Evolutionary conservation across 2,113 vertebrate species (phyloP).

Genomic region (Rhabdornis inornatus): DNA sequence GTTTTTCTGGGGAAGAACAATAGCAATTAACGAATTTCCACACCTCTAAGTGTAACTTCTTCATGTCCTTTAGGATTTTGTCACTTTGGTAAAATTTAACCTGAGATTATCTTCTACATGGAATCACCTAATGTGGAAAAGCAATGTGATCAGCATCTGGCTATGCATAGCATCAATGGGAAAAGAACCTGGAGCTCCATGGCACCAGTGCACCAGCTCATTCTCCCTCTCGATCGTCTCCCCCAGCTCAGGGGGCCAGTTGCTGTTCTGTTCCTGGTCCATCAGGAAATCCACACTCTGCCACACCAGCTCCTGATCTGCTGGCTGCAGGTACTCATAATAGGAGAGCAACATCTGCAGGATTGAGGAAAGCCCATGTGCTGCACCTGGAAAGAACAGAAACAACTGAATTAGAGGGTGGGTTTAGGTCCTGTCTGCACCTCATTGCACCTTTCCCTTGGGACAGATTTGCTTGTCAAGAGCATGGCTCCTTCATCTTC

Average conservation of each 20-base stretch:
- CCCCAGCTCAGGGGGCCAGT: constrained; percentile 89
- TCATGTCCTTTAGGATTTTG: not conserved
- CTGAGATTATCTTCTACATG: not conserved
- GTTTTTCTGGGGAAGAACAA: not conserved
- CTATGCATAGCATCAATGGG: not conserved
- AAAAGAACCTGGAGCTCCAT: constrained; percentile 84
- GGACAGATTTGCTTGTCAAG: not conserved
- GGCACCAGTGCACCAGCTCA: constrained; percentile 90
- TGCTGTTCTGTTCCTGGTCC: constrained; percentile 90
- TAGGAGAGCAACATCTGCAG: constrained; percentile 90
- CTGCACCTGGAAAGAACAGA: constrained; percentile 74
- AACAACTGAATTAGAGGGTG: not conserved
- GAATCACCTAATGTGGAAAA: not conserved
- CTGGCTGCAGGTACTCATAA: constrained; percentile 81
- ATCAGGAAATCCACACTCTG: constrained; percentile 90
- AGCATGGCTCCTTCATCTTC: not conserved
- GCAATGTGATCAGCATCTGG: not conserved
- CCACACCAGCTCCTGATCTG: constrained; percentile 87
- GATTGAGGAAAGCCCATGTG: constrained; percentile 88
- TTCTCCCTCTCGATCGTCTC: constrained; percentile 86
- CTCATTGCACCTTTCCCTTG: not conserved
- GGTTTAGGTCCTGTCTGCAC: not conserved
- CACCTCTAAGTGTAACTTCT: not conserved
- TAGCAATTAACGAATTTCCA: not conserved
- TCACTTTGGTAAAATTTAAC: not conserved